Evolutionary conservation across 2,113 vertebrate genomes (phyloP).

Genomic region (Silurus meridionalis): DNA sequence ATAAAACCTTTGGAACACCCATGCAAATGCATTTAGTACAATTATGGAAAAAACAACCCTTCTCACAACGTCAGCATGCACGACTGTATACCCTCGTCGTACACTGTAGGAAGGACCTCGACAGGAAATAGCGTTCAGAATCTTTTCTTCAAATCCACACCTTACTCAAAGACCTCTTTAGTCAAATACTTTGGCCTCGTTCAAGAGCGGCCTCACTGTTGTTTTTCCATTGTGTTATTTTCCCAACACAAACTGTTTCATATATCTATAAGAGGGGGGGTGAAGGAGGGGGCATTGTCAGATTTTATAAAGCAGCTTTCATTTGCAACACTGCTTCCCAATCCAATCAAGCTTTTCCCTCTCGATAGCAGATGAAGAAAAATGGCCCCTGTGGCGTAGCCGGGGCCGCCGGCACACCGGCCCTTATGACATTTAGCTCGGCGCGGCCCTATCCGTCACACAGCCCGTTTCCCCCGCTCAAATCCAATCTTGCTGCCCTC

Average conservation of each 20-base stretch:
- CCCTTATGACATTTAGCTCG: conserved; percentile 56
- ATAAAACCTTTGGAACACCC: conserved; percentile 22
- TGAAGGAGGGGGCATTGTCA: conserved; percentile 21
- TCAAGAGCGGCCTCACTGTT: neutral
- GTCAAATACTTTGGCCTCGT: neutral
- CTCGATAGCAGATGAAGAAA: conserved; percentile 53
- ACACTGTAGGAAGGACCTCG: neutral
- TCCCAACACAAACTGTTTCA: conserved; percentile 34
- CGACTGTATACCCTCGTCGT: neutral
- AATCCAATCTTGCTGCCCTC: conserved; percentile 52
- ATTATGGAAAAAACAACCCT: neutral
- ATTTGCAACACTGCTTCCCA: conserved; percentile 51
- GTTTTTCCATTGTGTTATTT: conserved; percentile 25
- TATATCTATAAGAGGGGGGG: conserved; percentile 1
- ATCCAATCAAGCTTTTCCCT: conserved; percentile 50
- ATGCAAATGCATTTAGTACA: conserved; percentile 22
- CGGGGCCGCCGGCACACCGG: conserved; percentile 40
- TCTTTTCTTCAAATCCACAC: conserved; percentile 6
- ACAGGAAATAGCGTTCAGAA: neutral
- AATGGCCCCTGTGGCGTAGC: conserved; percentile 39
- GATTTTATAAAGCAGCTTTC: conserved; percentile 54
- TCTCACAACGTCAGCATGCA: neutral
- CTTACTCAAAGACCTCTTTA: conserved; percentile 1
- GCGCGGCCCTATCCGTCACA: conserved; percentile 45
- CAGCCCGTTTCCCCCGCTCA: conserved; percentile 39